Conservation (phyloP, 2,888 invertebrate species). For the Blomia tropicalis region DNA sequence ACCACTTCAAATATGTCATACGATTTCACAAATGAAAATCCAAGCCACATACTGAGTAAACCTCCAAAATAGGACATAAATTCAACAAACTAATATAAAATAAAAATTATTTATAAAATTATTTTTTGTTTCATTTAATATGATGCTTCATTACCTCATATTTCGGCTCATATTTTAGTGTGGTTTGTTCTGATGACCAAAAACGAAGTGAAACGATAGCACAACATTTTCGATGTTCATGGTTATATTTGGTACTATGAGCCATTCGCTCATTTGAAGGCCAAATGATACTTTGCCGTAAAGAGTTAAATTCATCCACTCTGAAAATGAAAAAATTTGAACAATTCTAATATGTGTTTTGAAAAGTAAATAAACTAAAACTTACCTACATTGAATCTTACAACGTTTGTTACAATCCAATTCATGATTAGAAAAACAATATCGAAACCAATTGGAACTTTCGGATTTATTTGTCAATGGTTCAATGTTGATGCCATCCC, state of each 20-base stretch:
- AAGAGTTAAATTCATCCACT: neutral
- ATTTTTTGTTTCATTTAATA: too few relatives aligned
- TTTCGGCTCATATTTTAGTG: slow-evolving; percentile 21
- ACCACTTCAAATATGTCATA: slow-evolving; percentile 16
- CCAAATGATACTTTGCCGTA: slow-evolving; percentile 17
- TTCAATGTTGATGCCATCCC: slow-evolving; percentile 4
- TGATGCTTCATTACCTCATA: slow-evolving; percentile 24
- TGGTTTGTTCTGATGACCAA: slow-evolving; percentile 18
- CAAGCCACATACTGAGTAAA: slow-evolving; percentile 22
- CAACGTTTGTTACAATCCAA: neutral
- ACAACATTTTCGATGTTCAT: slow-evolving; percentile 8
- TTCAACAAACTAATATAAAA: slow-evolving; percentile 16
- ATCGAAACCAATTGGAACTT: slow-evolving; percentile 18
- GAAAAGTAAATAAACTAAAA: neutral
- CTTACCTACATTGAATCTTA: slow-evolving; percentile 22
- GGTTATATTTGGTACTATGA: slow-evolving; percentile 4
- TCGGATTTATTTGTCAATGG: neutral
- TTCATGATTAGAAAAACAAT: slow-evolving; percentile 17
- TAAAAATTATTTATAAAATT: slow-evolving; percentile 8
- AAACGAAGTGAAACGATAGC: slow-evolving; percentile 20
- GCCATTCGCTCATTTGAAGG: slow-evolving; percentile 24
- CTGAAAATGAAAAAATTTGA: neutral
- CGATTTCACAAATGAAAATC: slow-evolving; percentile 17
- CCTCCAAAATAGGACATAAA: slow-evolving; percentile 23
- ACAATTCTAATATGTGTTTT: neutral